Percentiles rank a stretch among this genome's conserved stretches.
phyloP scores from a whole-genome alignment of 2,888 invertebrate genomes.

The Camptogramma bilineatum region DNA sequence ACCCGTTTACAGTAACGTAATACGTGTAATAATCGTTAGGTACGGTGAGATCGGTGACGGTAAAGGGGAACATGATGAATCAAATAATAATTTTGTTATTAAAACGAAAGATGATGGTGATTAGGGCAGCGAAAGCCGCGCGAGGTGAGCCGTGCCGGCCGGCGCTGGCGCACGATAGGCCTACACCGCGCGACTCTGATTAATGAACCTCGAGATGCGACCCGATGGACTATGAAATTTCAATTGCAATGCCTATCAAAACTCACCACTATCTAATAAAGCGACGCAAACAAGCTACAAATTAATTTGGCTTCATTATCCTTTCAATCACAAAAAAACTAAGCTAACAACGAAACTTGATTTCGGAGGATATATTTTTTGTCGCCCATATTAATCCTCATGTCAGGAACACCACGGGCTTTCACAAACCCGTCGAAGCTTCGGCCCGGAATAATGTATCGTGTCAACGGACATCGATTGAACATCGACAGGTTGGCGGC shows the following conservation, averaged over 20 bases:
- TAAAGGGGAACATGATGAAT: constrained; percentile 79
- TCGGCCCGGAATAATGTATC: constrained; percentile 83
- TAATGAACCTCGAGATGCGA: constrained; percentile 70
- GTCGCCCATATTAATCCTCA: constrained; percentile 83
- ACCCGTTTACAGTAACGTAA: constrained; percentile 76
- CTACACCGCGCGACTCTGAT: constrained; percentile 74
- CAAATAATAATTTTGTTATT: constrained; percentile 79
- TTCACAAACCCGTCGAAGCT: constrained; percentile 81
- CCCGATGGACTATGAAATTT: constrained; percentile 67
- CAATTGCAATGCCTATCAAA: constrained; percentile 45
- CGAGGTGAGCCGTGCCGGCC: constrained; percentile 67
- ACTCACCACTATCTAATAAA: constrained; percentile 40
- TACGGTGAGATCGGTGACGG: constrained; percentile 77
- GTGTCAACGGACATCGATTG: constrained; percentile 84
- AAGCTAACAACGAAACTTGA: constrained; percentile 66
- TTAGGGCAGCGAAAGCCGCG: constrained; percentile 63
- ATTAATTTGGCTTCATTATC: constrained; percentile 70
- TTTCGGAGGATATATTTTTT: constrained; percentile 78
- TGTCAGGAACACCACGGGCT: constrained; percentile 83
- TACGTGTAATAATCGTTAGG: constrained; percentile 79
- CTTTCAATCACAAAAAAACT: constrained; percentile 55
- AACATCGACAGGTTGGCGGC: constrained; percentile 78
- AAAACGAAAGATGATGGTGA: constrained; percentile 73
- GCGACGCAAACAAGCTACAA: constrained; percentile 58
- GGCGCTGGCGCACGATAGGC: constrained; percentile 75